phyloP scores from a whole-genome alignment of 2,797 vertebrate genomes.

The Microcaecilia unicolor region DNA sequence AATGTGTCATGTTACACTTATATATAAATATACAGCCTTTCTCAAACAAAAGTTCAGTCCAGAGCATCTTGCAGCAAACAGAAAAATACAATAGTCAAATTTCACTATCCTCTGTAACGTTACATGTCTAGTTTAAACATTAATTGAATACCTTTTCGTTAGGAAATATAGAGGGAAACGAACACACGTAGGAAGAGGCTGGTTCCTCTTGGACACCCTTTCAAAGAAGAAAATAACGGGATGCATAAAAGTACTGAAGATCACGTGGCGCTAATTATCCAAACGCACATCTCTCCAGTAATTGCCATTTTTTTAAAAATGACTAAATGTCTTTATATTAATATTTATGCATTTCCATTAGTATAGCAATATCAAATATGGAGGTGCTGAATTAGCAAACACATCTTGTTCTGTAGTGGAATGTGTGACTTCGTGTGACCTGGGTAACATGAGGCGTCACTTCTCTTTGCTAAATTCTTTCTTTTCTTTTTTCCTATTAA shows the following conservation, averaged over 20 bases:
- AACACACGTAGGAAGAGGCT: constrained; percentile 61
- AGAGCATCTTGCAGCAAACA: too few relatives aligned
- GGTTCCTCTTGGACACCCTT: constrained; percentile 64
- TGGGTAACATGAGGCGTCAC: constrained; percentile 39
- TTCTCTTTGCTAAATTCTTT: constrained; percentile 19
- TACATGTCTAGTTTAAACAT: constrained; percentile 57
- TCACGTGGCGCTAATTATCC: constrained; percentile 11
- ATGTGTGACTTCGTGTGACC: constrained; percentile 26
- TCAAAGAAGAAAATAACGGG: constrained; percentile 13
- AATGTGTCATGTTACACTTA: constrained; percentile 68
- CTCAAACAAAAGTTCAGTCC: too few relatives aligned
- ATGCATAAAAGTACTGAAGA: constrained; percentile 25
- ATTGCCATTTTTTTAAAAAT: constrained; percentile 27
- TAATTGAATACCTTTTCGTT: constrained; percentile 54
- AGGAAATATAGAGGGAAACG: constrained; percentile 43
- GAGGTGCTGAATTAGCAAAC: constrained; percentile 43
- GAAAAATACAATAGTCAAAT: too few relatives aligned
- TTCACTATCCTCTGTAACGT: constrained; percentile 59
- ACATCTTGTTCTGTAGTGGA: constrained; percentile 36
- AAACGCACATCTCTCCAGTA: constrained; percentile 27
- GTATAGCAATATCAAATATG: constrained; percentile 38
- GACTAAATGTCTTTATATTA: constrained; percentile 42
- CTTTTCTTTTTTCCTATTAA: constrained; percentile 6
- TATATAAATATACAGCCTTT: too few relatives aligned
- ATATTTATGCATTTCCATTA: constrained; percentile 61